Base-by-base conservation (phyloP, 2,888 invertebrate genomes). In the Rotaria sp. region DNA sequence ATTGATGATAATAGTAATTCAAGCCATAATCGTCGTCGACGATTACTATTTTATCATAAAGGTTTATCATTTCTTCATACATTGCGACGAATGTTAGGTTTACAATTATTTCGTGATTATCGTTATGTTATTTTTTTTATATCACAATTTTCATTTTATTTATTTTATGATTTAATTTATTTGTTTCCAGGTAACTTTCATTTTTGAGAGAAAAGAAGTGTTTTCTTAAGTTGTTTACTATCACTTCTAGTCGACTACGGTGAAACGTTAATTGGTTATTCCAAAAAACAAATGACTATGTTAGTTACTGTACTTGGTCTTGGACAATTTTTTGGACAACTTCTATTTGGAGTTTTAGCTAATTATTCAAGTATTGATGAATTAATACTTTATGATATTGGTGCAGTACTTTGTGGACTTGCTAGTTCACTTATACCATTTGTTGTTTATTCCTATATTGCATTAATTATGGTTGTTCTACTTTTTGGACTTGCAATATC, bases 401-500 rank as follows among this genome's bases (percentile, higher is more conserved):
- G 95, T 89, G 93, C 96, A 88, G 88, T 91, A 4, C 85, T 92
- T 10, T 91, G 92, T 87, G 93, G 92, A 2, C 84, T 91, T 5
- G 88, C 89, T 52, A 88, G 90, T 24, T 85, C 89, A 11, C 80
- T 89, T 26, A 88, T 91, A 30, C 90, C 91, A 10, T 85, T 89
- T n/a, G 88, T 75, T 75, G 45, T 89, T 45, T 80, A 85, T 35
- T 87, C 86, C 45, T 91, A 89, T 87, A 84, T 87, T 21, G 85
- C 88, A 26, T 88, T 90, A 67, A 88, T 89, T 35, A 85, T 89
- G 24, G 84, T 89, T 38, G 88, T 89, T n/a, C 90, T 89, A 30
- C 85, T 88, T 10, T 96, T 95, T 92, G 96, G 96, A 2, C 94
- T 96, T 88, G 94, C 95, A 91, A 95, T 96, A 89, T 95, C 96